A percentile compares a stretch with the other conserved stretches of the same genome.
These are phyloP conservation scores for Cataglyphis cursor DNA, from an alignment of 2,888 invertebrate genomes.

Conservation along the genomic window DNA sequence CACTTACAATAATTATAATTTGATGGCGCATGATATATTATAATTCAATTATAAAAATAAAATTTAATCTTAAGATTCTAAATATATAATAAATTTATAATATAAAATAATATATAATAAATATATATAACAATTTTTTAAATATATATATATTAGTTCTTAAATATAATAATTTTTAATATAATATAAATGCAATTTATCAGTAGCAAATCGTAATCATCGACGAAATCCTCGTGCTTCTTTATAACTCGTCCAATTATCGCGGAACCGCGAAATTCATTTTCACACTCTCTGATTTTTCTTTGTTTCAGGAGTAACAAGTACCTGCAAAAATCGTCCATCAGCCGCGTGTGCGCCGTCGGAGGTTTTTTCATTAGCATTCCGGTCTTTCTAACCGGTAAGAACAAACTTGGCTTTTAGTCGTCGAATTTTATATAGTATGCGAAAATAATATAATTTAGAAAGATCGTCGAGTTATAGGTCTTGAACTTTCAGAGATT, in stretches of 20 bases:
- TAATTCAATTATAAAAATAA: neutral
- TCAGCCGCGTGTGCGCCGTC: constrained; percentile 96
- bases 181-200: neutral
- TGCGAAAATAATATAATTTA: neutral
- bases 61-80: neutral
- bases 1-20: neutral
- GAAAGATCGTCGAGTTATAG: too few relatives aligned
- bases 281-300: constrained; percentile 51
- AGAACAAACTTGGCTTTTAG: constrained; percentile 74
- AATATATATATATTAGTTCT: too few relatives aligned
- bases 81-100: neutral
- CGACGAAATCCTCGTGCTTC: constrained; percentile 30
- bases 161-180: too few relatives aligned
- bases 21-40: neutral
- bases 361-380: constrained; percentile 98
- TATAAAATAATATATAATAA: too few relatives aligned
- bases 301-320: constrained; percentile 93
- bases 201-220: constrained; percentile 2
- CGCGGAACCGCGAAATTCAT: constrained; percentile 61
- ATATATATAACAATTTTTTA: too few relatives aligned
- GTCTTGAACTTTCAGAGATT: neutral
- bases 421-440: neutral
- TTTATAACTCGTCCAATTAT: constrained; percentile 68
- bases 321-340: constrained; percentile 96
- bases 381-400: constrained; percentile 97